Evolutionary conservation across 2,888 invertebrate species (phyloP).

Genomic region (Tinea semifulvella): DNA sequence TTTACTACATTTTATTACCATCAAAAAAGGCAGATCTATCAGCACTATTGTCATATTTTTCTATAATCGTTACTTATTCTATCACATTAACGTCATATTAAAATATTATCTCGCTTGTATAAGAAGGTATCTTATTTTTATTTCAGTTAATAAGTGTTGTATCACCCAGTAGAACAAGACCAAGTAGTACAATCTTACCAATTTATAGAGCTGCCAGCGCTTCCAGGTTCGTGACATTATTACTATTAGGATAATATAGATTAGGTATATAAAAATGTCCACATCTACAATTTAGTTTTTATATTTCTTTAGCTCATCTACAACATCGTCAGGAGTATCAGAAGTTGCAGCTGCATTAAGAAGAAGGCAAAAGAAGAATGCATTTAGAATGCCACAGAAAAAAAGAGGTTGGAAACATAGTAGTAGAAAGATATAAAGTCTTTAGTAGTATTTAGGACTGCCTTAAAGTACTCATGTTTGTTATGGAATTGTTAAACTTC

Average conservation of each 20-base stretch:
- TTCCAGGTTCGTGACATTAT: constrained; percentile 34
- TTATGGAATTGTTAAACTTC: too few relatives aligned
- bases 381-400: constrained; percentile 52
- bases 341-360: constrained; percentile 51
- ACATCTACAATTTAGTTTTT: not conserved
- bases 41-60: too few relatives aligned
- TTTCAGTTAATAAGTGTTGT: constrained; percentile 56
- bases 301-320: constrained; percentile 38
- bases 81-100: too few relatives aligned
- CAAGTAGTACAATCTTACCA: constrained; percentile 50
- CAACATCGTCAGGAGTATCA: constrained; percentile 52
- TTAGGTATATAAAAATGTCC: not conserved
- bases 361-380: constrained; percentile 51
- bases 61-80: too few relatives aligned
- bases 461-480: too few relatives aligned
- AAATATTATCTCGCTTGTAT: too few relatives aligned
- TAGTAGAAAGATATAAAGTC: too few relatives aligned
- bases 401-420: constrained; percentile 36
- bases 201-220: constrained; percentile 55
- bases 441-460: too few relatives aligned
- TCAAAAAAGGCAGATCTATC: too few relatives aligned
- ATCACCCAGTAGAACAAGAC: constrained; percentile 54
- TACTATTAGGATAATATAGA: not conserved
- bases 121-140: too few relatives aligned
- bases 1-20: too few relatives aligned